Base-by-base conservation (phyloP, 2,113 vertebrate species). In the Oryzias woworae region DNA sequence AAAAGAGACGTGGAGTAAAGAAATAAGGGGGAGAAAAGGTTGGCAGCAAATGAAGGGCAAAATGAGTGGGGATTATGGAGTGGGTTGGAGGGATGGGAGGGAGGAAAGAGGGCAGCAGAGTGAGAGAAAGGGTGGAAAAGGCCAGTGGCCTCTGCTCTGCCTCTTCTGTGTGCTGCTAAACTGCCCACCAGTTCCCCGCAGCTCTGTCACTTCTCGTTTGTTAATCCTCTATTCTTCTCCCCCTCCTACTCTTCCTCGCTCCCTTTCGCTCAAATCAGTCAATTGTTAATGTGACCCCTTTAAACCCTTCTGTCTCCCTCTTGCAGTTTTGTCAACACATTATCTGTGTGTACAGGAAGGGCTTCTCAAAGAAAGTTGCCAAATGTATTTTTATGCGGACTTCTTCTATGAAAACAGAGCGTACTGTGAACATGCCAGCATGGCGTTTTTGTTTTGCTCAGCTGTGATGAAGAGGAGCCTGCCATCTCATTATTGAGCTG, bases 211-310 rank as follows among this genome's bases (percentile, higher is more conserved):
- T 78, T 84, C 75, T 85, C 36, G 73, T 87, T 89, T 84, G 83
- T 82, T 88, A 80, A 89, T 85, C 71, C 75, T 52, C 83, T 45
- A 64, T 80, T 84, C 69, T 79, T 75, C 78, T 67, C 80, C 74
- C 79, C 71, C 82, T 73, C 62, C 72, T 63, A 71, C 75, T 71
- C 76, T 78, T 80, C 71, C 68, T 73, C 62, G 57, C 59, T 69
- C 84, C 71, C 81, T 79, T 84, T 88, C 82, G 66, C 75, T 87
- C 73, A 77, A 80, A 81, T 70, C 65, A 60, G 80, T 85, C 83
- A 75, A 80, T 86, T 89, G 87, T 89, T 83, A 78, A 80, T 82
- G 83, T 86, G 88, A 87, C 84, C 83, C 75, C 83, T 88, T 88
- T 88, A 85, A 84, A 80, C 79, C 72, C 83, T 23, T 53, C 70